Percentiles rank a stretch among this genome's conserved stretches.
Conservation (phyloP, 2,797 vertebrate species). For the Protosalanx chinensis region DNA sequence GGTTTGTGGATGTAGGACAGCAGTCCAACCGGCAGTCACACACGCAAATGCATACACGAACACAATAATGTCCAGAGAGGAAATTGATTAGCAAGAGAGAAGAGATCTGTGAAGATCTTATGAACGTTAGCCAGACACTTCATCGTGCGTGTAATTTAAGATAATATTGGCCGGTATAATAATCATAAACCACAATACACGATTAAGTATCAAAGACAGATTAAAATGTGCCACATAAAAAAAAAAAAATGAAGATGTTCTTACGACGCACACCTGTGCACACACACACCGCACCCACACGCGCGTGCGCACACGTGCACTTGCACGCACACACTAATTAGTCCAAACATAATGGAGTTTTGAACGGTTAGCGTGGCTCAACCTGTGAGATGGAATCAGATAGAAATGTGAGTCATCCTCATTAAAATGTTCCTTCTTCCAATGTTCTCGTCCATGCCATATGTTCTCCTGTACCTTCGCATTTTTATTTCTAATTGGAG, state of each 20-base stretch:
- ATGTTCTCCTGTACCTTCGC: conserved; percentile 42
- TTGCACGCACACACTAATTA: not conserved
- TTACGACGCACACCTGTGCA: not conserved
- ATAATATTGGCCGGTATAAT: no score
- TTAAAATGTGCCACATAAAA: no score
- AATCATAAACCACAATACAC: no score
- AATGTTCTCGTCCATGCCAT: conserved; percentile 34
- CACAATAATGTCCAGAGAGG: not conserved
- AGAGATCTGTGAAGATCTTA: no score
- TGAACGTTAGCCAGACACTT: no score
- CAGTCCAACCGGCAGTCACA: conserved; percentile 44
- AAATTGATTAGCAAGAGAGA: conserved; percentile 9
- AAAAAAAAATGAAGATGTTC: no score
- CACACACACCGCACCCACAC: not conserved
- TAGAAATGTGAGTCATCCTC: conserved; percentile 40
- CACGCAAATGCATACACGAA: not conserved
- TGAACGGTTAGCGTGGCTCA: not conserved
- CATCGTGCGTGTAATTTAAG: no score
- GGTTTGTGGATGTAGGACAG: conserved; percentile 41
- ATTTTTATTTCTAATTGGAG: conserved; percentile 32
- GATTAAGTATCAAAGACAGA: no score
- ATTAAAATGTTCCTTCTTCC: conserved; percentile 51
- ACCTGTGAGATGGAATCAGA: not conserved
- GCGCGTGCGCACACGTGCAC: not conserved
- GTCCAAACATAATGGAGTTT: not conserved